Conservation (phyloP, 2,113 vertebrate genomes). For the pig (Sus scrofa) region DNA sequence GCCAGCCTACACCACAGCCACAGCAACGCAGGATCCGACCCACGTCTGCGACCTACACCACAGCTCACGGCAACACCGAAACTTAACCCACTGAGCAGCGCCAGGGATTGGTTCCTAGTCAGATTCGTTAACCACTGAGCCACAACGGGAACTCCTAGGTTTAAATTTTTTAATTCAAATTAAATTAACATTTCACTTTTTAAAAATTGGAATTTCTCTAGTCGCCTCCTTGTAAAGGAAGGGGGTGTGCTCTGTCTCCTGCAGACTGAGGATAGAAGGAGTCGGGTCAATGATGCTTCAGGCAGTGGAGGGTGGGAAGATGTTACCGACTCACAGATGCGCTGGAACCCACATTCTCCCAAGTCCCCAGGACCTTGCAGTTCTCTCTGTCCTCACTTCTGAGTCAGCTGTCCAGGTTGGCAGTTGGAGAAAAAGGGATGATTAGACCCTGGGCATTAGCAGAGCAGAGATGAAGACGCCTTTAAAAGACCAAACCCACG, state of each 20-base stretch:
- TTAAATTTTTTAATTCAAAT: background rate
- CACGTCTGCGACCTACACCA: no score
- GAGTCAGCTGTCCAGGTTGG: background rate
- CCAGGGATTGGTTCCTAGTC: no score
- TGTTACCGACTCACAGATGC: background rate
- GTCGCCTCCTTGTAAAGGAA: background rate
- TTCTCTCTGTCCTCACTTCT: background rate
- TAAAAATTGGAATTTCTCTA: background rate
- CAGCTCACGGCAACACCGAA: no score
- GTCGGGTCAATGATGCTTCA: background rate
- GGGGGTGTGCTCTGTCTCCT: background rate
- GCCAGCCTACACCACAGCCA: no score
- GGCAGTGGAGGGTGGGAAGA: fast-evolving
- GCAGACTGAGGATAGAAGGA: background rate
- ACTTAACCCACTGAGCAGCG: no score
- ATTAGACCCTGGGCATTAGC: background rate
- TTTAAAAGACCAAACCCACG: background rate
- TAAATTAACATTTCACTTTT: background rate
- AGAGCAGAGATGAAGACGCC: background rate
- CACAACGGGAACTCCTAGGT: no score
- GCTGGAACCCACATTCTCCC: no score
- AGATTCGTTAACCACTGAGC: no score
- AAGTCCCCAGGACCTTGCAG: background rate
- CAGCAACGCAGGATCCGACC: no score
- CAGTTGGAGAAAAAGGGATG: background rate